These are phyloP conservation scores for Polyboroides typus DNA, from an alignment of 2,797 vertebrate genomes.

Conservation along the genomic window DNA sequence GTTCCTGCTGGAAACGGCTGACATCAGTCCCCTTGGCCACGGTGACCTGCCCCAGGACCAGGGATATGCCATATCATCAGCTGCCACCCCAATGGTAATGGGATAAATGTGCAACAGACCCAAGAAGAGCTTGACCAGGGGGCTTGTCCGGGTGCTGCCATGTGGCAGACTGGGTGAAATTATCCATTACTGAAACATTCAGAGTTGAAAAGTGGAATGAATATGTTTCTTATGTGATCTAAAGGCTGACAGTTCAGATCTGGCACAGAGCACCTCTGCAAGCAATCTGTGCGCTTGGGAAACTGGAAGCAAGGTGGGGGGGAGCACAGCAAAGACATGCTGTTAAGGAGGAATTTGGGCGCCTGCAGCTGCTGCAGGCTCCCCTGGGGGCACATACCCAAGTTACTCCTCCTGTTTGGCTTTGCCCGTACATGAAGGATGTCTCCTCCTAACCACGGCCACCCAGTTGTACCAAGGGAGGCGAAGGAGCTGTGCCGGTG, in stretches of 20 bases:
- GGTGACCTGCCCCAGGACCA: rapidly evolving
- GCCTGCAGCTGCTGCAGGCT: background rate
- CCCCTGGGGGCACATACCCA: background rate
- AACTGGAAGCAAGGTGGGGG: background rate
- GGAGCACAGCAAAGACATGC: background rate
- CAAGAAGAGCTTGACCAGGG: background rate
- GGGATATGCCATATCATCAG: background rate
- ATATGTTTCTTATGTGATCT: background rate
- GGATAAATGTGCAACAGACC: background rate
- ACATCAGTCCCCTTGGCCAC: background rate
- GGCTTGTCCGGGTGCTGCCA: background rate
- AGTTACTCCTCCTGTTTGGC: background rate
- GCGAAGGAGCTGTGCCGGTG: background rate
- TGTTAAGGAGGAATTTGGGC: background rate
- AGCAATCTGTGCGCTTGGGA: background rate
- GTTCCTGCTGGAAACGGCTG: background rate
- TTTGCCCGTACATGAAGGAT: background rate
- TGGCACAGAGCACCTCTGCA: background rate
- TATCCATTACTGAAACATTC: background rate
- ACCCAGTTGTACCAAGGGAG: background rate
- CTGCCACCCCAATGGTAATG: rapidly evolving
- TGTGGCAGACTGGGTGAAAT: background rate
- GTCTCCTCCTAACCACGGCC: background rate
- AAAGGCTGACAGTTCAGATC: background rate
- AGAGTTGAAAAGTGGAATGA: background rate